Evolutionary conservation across 2,113 vertebrate species (phyloP), one percentile per base, ranked within the genome.

Genomic region (Apodemus speciosus): DNA sequence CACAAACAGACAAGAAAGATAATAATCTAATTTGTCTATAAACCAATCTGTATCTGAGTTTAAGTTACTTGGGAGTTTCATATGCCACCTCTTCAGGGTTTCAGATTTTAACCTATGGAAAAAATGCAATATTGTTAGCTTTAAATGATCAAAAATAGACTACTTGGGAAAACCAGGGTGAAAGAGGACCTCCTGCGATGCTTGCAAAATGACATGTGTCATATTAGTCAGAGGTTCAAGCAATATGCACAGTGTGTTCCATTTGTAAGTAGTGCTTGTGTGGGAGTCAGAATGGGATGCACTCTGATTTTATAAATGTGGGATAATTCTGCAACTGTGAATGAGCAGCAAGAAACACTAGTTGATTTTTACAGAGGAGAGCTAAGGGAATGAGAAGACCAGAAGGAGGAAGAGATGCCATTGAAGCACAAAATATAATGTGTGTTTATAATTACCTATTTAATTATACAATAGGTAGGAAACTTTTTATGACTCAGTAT

Each of bases 301-400:
- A 38, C 68, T 93, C 75, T 66, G 4, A 51, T 95, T 71, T 90
- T 68, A 72, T 15, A 49, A 76, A 2, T 21, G 56, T 72, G 40
- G 9, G 85, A 27, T 86, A 93, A 79, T 32, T 95, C 46, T 85
- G 30, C 32, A 77, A 90, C 93, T 14, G 38, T 51, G 32, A 6
- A 68, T 2, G 83, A 92, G 68, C 79, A 90, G 56, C 16, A 89
- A 89, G 10, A 32, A 83, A 90, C 13, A n/a, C 1, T 62, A 35
- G 32, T 73, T 86, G 49, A 81, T 81, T 94, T 35, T 30, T 84
- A 27, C 20, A 93, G 60, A 93, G 3, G 49, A 94, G 86, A 91
- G 73, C 2, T 16, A 49, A 89, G 30, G 15, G 71, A n/a, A 51
- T 0, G 40, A 5, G 49, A 58, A 83, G 40, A 27, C 13, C 40